Evolutionary conservation across 2,797 vertebrate species (phyloP).

Genomic region (Tolypeutes matacus): DNA sequence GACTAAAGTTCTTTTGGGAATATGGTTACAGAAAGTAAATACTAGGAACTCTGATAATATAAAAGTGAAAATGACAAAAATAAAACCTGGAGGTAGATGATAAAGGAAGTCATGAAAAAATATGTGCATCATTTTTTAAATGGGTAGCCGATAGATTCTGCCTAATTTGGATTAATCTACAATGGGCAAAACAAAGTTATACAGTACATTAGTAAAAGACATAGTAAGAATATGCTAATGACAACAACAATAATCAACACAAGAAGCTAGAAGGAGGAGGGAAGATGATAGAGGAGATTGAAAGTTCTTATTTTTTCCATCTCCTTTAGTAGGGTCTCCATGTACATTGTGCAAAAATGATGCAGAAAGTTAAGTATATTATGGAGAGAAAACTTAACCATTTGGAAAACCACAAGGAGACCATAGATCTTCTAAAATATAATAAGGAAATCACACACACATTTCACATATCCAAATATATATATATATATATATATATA

Average conservation of each 20-base stretch:
- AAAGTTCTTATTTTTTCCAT: not conserved
- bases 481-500: not conserved
- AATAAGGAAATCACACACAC: not conserved
- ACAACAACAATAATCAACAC: not conserved
- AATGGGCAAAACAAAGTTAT: not conserved
- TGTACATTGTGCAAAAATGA: not conserved
- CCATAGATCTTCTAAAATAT: not conserved
- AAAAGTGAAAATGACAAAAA: not conserved
- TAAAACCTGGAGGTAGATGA: not conserved
- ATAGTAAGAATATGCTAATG: not conserved
- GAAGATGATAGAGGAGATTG: not conserved
- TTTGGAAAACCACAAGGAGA: not conserved
- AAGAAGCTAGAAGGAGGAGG: not conserved
- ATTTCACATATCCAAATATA: not conserved
- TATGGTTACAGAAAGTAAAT: not conserved
- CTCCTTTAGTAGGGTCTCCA: not conserved
- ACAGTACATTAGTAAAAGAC: not conserved
- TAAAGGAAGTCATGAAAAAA: not conserved
- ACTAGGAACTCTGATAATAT: constrained; percentile 15
- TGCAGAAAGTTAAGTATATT: not conserved
- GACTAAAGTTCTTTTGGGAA: not conserved
- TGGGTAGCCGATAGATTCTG: not conserved
- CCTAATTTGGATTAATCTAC: not conserved
- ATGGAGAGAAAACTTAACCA: not conserved
- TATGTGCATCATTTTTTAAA: not conserved